Evolutionary conservation across 2,113 vertebrate species (phyloP).

Genomic region (Leuciscus idus): DNA sequence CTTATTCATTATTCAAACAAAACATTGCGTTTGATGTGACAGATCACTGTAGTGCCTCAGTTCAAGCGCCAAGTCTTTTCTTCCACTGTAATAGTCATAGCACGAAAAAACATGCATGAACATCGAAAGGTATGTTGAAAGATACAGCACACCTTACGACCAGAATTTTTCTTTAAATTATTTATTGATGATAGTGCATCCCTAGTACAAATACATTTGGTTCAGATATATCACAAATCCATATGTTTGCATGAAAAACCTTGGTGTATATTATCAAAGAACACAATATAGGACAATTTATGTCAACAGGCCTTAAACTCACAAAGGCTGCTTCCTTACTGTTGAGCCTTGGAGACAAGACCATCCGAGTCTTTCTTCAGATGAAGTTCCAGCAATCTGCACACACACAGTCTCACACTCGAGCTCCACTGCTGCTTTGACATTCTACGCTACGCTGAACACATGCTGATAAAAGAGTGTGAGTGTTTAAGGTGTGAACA

Average conservation of each 20-base stretch:
- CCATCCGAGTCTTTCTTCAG: not conserved
- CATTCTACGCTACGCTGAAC: not conserved
- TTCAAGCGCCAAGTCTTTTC: no score
- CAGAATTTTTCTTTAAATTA: no score
- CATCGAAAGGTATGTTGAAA: no score
- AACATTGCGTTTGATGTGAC: no score
- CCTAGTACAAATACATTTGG: not conserved
- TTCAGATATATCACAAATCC: not conserved
- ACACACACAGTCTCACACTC: no score
- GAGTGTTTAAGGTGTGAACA: slow-evolving; percentile 12
- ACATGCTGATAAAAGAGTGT: slow-evolving; percentile 6
- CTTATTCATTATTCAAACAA: no score
- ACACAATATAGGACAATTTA: not conserved
- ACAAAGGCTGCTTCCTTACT: not conserved
- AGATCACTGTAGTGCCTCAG: no score
- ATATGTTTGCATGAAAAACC: not conserved
- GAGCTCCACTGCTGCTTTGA: not conserved
- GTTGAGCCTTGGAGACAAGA: not conserved
- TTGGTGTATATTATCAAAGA: not conserved
- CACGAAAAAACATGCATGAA: no score
- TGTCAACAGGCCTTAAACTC: not conserved
- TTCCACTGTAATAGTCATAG: no score
- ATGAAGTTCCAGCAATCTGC: no score
- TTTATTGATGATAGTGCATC: not conserved
- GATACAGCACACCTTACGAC: no score